Conservation (phyloP, 2,888 invertebrate genomes). For the Mystacides longicornis region DNA sequence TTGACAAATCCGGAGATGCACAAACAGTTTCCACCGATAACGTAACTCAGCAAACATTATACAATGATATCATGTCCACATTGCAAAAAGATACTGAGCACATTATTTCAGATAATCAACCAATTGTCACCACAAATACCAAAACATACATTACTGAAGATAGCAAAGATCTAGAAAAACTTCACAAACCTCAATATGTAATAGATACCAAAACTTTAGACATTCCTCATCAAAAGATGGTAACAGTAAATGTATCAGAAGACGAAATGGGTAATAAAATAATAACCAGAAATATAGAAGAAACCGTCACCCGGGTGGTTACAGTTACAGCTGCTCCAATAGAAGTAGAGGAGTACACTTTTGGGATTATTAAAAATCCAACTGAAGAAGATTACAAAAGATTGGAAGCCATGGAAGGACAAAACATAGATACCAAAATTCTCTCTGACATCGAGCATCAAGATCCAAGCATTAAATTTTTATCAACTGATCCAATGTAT, state of each 20-base stretch:
- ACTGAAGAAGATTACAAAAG: conserved; percentile 38
- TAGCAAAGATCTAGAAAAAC: conserved; percentile 35
- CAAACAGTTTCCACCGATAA: neutral
- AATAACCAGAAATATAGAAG: conserved; percentile 45
- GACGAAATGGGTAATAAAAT: conserved; percentile 47
- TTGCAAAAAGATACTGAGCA: conserved; percentile 14
- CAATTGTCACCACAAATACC: conserved; percentile 10
- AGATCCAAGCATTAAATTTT: conserved; percentile 45
- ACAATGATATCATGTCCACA: conserved; percentile 24
- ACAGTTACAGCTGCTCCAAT: conserved; percentile 41
- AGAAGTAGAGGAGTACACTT: conserved; percentile 45
- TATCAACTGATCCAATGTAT: conserved; percentile 42
- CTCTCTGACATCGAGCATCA: conserved; percentile 43
- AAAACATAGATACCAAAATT: conserved; percentile 40
- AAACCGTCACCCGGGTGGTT: conserved; percentile 41
- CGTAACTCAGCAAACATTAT: conserved; percentile 19
- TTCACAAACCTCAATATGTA: conserved; percentile 10
- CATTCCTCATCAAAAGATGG: conserved; percentile 43
- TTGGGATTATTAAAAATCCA: conserved; percentile 40
- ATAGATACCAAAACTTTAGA: conserved; percentile 16
- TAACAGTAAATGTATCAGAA: conserved; percentile 46
- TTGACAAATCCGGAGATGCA: conserved; percentile 10
- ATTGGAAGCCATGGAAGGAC: conserved; percentile 40
- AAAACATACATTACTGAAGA: conserved; percentile 29
- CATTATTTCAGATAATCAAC: conserved; percentile 6